These are phyloP conservation scores for Enteromius anoplus DNA, from an alignment of 2,797 vertebrate species.

Conservation along the genomic window DNA sequence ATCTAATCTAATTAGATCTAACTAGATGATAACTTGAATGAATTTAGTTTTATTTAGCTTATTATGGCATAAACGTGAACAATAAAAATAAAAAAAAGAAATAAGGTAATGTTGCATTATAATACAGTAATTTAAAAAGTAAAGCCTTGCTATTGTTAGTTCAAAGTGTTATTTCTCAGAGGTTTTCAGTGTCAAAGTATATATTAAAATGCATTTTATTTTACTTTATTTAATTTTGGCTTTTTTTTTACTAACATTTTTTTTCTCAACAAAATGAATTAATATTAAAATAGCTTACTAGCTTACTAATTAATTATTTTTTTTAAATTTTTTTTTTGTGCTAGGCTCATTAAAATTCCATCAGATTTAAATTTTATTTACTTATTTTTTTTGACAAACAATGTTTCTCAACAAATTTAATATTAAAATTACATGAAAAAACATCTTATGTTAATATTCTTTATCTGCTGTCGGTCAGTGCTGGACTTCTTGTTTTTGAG, in stretches of 20 bases:
- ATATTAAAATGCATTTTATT: not conserved
- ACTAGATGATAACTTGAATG: not conserved
- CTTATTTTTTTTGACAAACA: not conserved
- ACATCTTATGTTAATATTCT: too few species aligned
- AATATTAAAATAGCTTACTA: too few species aligned
- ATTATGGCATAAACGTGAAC: not conserved
- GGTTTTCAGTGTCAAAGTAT: not conserved
- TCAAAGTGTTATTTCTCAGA: not conserved
- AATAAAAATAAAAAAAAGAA: not conserved
- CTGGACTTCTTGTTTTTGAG: not conserved
- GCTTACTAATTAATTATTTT: too few species aligned
- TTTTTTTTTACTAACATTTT: too few species aligned
- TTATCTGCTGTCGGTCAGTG: not conserved
- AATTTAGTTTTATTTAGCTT: not conserved
- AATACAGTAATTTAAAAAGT: not conserved
- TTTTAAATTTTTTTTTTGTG: too few species aligned
- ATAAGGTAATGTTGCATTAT: not conserved
- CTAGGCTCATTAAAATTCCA: too few species aligned
- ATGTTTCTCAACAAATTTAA: not conserved
- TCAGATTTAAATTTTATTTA: too few species aligned
- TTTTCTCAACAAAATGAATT: too few species aligned
- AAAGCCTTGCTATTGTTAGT: not conserved
- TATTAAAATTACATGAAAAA: not conserved
- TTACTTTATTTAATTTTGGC: not conserved
- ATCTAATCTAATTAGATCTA: too few species aligned